phyloP scores from a whole-genome alignment of 2,888 invertebrate species.

The Nemurella pictetii region DNA sequence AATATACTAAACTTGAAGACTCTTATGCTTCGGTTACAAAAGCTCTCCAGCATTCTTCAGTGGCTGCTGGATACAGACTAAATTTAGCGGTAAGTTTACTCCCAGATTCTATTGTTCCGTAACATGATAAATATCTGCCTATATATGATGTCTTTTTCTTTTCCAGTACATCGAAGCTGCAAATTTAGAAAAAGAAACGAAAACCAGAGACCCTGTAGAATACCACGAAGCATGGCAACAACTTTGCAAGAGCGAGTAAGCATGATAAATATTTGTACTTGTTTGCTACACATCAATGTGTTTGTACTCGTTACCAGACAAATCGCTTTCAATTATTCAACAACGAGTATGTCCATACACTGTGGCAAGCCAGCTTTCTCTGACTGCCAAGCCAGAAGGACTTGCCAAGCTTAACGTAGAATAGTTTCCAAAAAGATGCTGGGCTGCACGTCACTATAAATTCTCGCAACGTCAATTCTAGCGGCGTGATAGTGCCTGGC shows the following conservation, averaged over 20 bases:
- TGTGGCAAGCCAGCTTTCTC: too few relatives aligned
- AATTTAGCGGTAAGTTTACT: slow-evolving; percentile 64
- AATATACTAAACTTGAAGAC: slow-evolving; percentile 94
- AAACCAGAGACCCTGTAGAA: slow-evolving; percentile 73
- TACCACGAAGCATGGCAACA: slow-evolving; percentile 95
- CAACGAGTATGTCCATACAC: not conserved
- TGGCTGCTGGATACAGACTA: slow-evolving; percentile 81
- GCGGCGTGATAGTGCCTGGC: slow-evolving; percentile 94
- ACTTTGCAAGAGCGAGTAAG: slow-evolving; percentile 82
- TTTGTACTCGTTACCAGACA: too few relatives aligned
- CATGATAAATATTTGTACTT: slow-evolving; percentile 44
- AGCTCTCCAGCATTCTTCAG: slow-evolving; percentile 90
- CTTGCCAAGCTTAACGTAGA: too few relatives aligned
- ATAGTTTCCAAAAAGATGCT: too few relatives aligned
- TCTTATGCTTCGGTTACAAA: slow-evolving; percentile 96
- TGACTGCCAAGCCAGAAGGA: too few relatives aligned
- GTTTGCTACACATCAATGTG: too few relatives aligned
- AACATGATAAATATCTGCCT: too few relatives aligned
- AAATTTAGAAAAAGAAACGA: slow-evolving; percentile 76
- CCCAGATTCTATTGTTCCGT: too few relatives aligned
- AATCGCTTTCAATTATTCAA: not conserved
- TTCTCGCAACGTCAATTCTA: slow-evolving; percentile 50
- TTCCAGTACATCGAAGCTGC: slow-evolving; percentile 86
- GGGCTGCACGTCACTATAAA: not conserved
- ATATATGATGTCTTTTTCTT: not conserved